These are phyloP conservation scores for Loriculus beryllinus DNA, from an alignment of 2,797 vertebrate genomes.

Conservation along the genomic window DNA sequence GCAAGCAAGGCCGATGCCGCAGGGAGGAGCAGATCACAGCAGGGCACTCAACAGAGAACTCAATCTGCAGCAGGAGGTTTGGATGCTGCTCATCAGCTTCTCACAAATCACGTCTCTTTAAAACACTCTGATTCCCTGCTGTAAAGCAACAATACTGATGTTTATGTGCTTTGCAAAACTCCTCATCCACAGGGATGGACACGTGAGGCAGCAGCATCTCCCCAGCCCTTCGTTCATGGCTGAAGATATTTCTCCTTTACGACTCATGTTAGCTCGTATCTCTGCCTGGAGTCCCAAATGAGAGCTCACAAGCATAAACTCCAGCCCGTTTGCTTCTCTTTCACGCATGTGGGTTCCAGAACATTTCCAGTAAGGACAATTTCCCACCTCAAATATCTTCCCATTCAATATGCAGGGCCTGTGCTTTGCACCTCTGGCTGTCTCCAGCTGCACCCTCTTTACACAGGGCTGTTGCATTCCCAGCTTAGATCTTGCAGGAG, in stretches of 20 bases:
- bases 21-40: neutral
- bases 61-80: neutral
- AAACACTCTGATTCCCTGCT: neutral
- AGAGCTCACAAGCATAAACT: neutral
- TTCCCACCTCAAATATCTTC: rapidly evolving
- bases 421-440: neutral
- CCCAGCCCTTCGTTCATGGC: neutral
- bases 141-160: neutral
- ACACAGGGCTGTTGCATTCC: neutral
- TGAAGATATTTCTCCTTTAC: neutral
- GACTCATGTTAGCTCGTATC: neutral
- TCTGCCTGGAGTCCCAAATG: neutral
- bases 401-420: neutral
- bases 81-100: neutral
- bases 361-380: neutral
- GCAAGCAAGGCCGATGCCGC: rapidly evolving
- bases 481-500: neutral
- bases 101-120: neutral
- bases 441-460: neutral
- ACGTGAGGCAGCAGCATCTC: neutral
- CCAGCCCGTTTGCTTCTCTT: neutral
- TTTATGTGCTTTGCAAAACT: neutral
- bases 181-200: neutral
- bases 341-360: neutral
- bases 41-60: neutral